Base-by-base conservation (phyloP, 23 tunicate genomes). In the Pegea sp. region DNA sequence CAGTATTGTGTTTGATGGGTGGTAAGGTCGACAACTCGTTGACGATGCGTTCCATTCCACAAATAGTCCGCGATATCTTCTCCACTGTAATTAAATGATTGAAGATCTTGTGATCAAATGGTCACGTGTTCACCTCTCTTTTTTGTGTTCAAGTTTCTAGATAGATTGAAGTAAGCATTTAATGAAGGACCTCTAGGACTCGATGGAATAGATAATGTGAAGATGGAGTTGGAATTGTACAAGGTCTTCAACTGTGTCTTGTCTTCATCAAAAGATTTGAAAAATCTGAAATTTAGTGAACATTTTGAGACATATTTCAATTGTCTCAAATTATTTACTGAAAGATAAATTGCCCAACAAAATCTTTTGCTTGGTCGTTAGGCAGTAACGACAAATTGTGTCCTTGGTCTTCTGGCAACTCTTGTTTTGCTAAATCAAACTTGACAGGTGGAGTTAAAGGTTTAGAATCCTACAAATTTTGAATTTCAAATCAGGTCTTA, bases 161-260 rank as follows among this genome's bases (percentile, higher is more conserved):
- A 34, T 29, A 52, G 49, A n/a, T 38, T 13, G 18, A 61, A 57
- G 31, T 77, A 77, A 0, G 38, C 53, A 0, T 53, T n/a, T 4
- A 77, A 56, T 26, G 90, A 52, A 1, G 76, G 70, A 7, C 90
- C 90, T 3, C 76, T 64, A 20, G 87, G 87, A 30, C 70, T 60
- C 2, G 66, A 30, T 3, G 90, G 90, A 20, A 77, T 52, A n/a
- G 60, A 23, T 5, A 77, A 1, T 22, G 76, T 44, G 22, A 69
- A 51, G 19, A 69, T 31, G 3, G 59, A 53, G 54, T 60, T 11
- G 43, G 63, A 71, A 26, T 63, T 56, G 54, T 77, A 77, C 33
- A 76, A 76, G 29, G 58, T 60, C 22, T 49, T 7, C 29, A 77
- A 43, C 23, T 69, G 19, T 3, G 56, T 16, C 1, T 76, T 61